A percentile compares a stretch with the other conserved stretches of the same genome.
phyloP scores from a whole-genome alignment of 1,140 invertebrate species.

The Kradibia gibbosae region DNA sequence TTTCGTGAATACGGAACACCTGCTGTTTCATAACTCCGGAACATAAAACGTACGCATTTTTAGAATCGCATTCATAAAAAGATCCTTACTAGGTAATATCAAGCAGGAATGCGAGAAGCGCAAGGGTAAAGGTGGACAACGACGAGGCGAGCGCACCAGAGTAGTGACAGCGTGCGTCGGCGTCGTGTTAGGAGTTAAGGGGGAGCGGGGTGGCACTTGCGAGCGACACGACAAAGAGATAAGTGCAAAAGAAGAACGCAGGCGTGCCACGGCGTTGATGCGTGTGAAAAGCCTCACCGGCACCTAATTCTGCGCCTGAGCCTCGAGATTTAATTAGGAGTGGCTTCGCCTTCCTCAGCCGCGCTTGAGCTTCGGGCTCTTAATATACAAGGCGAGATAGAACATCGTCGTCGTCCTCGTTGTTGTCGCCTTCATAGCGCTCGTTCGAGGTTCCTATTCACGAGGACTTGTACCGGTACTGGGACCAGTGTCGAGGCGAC shows the following conservation, averaged over 20 bases:
- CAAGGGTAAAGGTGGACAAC: constrained; percentile 21
- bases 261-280: constrained; percentile 18
- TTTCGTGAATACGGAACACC: constrained; percentile 1
- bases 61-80: constrained; percentile 19
- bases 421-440: background rate
- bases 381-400: background rate
- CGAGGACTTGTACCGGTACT: background rate
- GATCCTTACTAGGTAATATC: constrained; percentile 9
- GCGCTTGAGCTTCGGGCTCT: background rate
- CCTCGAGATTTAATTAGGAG: constrained; percentile 43
- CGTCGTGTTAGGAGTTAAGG: background rate
- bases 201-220: background rate
- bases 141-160: background rate
- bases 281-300: constrained; percentile 24
- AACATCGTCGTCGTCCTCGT: background rate
- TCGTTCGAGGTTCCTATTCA: background rate
- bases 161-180: background rate
- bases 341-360: background rate
- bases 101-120: constrained; percentile 12
- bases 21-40: constrained; percentile 10
- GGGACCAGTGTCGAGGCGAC: constrained; percentile 2
- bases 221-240: background rate
- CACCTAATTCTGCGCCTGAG: constrained; percentile 34
- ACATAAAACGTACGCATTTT: constrained; percentile 13
- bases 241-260: constrained; percentile 30